These are phyloP conservation scores for Psittacus erithacus DNA, from an alignment of 2,113 vertebrate genomes.

Conservation along the genomic window DNA sequence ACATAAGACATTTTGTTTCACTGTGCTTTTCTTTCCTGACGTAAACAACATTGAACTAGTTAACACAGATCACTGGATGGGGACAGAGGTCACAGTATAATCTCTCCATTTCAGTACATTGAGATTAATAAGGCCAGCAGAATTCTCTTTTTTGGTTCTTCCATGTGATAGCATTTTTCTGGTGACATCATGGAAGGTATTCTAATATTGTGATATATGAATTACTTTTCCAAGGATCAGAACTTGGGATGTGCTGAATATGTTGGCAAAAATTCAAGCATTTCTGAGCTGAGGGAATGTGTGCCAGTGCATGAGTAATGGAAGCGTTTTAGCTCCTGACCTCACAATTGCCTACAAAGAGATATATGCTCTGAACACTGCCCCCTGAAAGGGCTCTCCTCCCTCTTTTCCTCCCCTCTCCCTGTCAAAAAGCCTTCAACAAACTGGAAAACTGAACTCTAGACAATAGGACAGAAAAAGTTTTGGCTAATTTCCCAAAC, in stretches of 20 bases:
- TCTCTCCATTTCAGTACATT: conserved; percentile 56
- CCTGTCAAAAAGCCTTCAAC: not conserved
- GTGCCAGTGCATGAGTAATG: conserved; percentile 54
- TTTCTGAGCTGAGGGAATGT: conserved; percentile 35
- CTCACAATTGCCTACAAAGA: conserved; percentile 60
- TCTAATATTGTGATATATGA: conserved; percentile 71
- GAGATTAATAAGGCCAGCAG: conserved; percentile 69
- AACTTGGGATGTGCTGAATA: conserved; percentile 30
- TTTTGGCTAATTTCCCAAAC: conserved; percentile 7
- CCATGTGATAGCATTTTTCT: conserved; percentile 45
- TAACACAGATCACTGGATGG: conserved; percentile 64
- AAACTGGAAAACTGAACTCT: not conserved
- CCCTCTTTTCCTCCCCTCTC: not conserved
- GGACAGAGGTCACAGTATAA: conserved; percentile 58
- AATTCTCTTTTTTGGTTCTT: conserved; percentile 44
- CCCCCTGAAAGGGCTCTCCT: conserved; percentile 6
- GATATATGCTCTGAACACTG: conserved; percentile 11
- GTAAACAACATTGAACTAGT: conserved; percentile 70
- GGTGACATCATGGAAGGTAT: conserved; percentile 68
- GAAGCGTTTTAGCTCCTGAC: conserved; percentile 60
- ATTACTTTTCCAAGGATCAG: conserved; percentile 61
- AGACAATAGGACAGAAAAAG: not conserved
- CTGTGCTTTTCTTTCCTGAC: conserved; percentile 39
- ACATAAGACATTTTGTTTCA: conserved; percentile 30
- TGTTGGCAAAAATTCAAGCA: conserved; percentile 65